phyloP scores from a whole-genome alignment of 2,888 invertebrate genomes.

The Drosophila kokeensis region DNA sequence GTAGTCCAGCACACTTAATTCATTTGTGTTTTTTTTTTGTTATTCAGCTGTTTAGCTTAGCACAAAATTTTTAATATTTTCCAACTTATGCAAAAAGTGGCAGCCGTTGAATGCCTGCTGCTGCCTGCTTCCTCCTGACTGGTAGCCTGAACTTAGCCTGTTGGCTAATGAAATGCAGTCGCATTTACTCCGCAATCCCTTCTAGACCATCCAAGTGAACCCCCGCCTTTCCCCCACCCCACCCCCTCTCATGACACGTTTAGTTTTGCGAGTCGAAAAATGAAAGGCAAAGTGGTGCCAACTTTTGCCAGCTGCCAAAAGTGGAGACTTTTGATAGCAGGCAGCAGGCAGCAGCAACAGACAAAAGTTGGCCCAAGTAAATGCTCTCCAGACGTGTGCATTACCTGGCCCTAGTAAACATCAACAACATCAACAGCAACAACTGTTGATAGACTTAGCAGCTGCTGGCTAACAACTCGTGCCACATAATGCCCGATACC shows the following conservation, averaged over 20 bases:
- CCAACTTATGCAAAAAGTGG: constrained; percentile 77
- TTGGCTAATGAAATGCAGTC: constrained; percentile 75
- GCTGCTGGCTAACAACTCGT: constrained; percentile 29
- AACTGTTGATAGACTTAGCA: constrained; percentile 43
- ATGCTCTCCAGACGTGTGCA: constrained; percentile 57
- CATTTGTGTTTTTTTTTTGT: neutral
- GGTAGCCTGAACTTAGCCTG: constrained; percentile 25
- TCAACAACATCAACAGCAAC: constrained; percentile 2
- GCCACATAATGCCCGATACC: constrained; percentile 13
- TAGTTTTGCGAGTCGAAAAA: constrained; percentile 25
- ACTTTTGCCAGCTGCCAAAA: constrained; percentile 76
- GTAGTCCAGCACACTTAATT: neutral
- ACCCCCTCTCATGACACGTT: neutral
- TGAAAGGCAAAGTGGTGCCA: constrained; percentile 51
- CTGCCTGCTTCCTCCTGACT: neutral
- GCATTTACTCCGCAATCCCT: constrained; percentile 3
- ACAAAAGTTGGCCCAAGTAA: constrained; percentile 62
- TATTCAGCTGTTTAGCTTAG: constrained; percentile 50
- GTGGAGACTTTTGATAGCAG: constrained; percentile 72
- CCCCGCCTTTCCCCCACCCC: neutral
- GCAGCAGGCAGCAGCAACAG: constrained; percentile 15
- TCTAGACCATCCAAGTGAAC: neutral
- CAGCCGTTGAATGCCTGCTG: constrained; percentile 59
- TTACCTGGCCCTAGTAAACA: constrained; percentile 45
- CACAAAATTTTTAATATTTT: constrained; percentile 73